Conservation (phyloP, 2,888 invertebrate genomes). For the Beris chalybata region DNA sequence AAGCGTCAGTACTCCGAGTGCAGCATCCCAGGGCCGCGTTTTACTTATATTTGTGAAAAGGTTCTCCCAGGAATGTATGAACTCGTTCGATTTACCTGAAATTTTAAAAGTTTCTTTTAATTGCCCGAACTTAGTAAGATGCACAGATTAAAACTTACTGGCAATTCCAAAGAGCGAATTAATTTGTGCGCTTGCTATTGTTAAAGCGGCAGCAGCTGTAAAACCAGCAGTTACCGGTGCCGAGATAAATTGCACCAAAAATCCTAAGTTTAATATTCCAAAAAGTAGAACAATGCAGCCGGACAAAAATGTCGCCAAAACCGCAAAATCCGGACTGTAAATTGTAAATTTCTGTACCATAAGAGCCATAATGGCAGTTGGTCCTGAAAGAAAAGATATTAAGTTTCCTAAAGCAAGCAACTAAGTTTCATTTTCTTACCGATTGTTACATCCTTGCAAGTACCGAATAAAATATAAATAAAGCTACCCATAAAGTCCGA, state of each 20-base stretch:
- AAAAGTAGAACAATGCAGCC: constrained; percentile 71
- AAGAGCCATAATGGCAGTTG: constrained; percentile 86
- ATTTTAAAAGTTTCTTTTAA: not conserved
- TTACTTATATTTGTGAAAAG: constrained; percentile 66
- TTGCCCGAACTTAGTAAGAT: not conserved
- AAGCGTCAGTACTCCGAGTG: constrained; percentile 68
- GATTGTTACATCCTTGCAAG: constrained; percentile 77
- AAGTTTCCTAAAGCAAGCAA: not conserved
- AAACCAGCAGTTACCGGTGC: constrained; percentile 83
- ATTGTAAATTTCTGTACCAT: constrained; percentile 72
- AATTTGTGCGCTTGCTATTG: constrained; percentile 79
- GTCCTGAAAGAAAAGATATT: constrained; percentile 60
- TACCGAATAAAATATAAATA: constrained; percentile 88
- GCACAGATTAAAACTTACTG: constrained; percentile 54
- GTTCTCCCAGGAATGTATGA: constrained; percentile 64
- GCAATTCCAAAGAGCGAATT: constrained; percentile 71
- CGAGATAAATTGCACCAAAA: constrained; percentile 83
- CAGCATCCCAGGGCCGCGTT: constrained; percentile 65
- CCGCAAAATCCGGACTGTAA: constrained; percentile 68
- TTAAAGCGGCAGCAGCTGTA: constrained; percentile 82
- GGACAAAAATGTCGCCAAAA: constrained; percentile 72
- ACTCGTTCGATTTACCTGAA: constrained; percentile 60
- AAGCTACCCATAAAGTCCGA: constrained; percentile 94
- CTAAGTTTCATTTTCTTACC: constrained; percentile 56
- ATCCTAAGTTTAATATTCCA: constrained; percentile 76